A percentile compares a stretch with the other conserved stretches of the same genome.
These are phyloP conservation scores for Dione vanillae DNA, from an alignment of 2,888 invertebrate species.

Conservation along the genomic window DNA sequence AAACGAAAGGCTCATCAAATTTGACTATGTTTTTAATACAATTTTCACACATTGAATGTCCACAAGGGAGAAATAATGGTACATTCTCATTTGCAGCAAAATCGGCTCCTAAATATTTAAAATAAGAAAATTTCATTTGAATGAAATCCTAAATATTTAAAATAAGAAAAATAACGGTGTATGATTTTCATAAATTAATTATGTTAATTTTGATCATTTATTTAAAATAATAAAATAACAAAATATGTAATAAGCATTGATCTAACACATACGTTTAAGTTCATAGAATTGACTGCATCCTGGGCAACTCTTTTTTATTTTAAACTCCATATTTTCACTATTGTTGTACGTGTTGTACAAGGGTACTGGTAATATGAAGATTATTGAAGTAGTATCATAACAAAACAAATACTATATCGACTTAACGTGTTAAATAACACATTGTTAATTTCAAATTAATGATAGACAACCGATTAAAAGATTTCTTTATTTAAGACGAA, in stretches of 20 bases:
- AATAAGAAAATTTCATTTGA: too few species aligned
- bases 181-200: too few species aligned
- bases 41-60: conserved; percentile 87
- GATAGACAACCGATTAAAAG: too few species aligned
- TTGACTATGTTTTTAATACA: conserved; percentile 78
- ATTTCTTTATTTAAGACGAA: too few species aligned
- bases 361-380: not conserved
- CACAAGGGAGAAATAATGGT: conserved; percentile 87
- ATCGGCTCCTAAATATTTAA: conserved; percentile 52
- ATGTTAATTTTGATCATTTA: not conserved
- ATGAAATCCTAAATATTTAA: conserved; percentile 52
- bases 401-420: not conserved
- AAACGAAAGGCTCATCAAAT: conserved; percentile 73
- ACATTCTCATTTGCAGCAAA: conserved; percentile 59
- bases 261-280: conserved; percentile 64
- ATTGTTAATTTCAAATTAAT: too few species aligned
- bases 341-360: too few species aligned
- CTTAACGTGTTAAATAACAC: not conserved
- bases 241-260: not conserved
- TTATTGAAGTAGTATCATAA: not conserved
- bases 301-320: conserved; percentile 68
- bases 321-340: conserved; percentile 59
- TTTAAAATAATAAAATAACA: not conserved
- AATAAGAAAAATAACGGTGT: not conserved
- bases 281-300: conserved; percentile 72